Conservation (phyloP, 2,888 invertebrate species). For the Nemotelus nigrinus region DNA sequence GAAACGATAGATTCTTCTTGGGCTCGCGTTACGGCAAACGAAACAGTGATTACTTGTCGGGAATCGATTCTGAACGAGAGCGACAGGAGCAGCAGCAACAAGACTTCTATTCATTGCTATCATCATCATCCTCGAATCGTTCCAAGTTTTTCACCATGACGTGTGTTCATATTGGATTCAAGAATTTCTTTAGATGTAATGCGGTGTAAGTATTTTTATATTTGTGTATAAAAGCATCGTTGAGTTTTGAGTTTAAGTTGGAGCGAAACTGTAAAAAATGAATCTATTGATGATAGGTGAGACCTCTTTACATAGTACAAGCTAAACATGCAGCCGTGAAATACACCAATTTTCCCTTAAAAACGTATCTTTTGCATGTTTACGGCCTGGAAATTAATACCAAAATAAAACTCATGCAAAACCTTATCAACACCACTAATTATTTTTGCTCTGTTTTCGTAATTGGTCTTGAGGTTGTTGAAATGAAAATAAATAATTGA, state of each 20-base stretch:
- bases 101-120: background rate
- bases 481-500: background rate
- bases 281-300: too few species aligned
- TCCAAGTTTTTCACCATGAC: slow-evolving; percentile 58
- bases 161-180: slow-evolving; percentile 67
- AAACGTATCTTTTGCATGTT: too few species aligned
- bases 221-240: background rate
- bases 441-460: too few species aligned
- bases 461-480: too few species aligned
- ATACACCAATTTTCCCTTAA: too few species aligned
- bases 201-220: slow-evolving; percentile 62
- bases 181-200: slow-evolving; percentile 67
- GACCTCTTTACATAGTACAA: too few species aligned
- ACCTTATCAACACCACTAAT: too few species aligned
- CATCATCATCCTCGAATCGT: slow-evolving; percentile 25
- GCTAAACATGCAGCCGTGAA: too few species aligned
- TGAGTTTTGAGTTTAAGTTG: background rate
- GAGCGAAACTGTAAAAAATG: background rate
- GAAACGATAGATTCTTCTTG: slow-evolving; percentile 64
- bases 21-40: slow-evolving; percentile 64
- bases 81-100: slow-evolving; percentile 47
- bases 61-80: slow-evolving; percentile 53
- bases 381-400: too few species aligned
- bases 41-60: slow-evolving; percentile 54
- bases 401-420: too few species aligned